Conservation (phyloP, 2,797 vertebrate species). For the Limosa lapponica region DNA sequence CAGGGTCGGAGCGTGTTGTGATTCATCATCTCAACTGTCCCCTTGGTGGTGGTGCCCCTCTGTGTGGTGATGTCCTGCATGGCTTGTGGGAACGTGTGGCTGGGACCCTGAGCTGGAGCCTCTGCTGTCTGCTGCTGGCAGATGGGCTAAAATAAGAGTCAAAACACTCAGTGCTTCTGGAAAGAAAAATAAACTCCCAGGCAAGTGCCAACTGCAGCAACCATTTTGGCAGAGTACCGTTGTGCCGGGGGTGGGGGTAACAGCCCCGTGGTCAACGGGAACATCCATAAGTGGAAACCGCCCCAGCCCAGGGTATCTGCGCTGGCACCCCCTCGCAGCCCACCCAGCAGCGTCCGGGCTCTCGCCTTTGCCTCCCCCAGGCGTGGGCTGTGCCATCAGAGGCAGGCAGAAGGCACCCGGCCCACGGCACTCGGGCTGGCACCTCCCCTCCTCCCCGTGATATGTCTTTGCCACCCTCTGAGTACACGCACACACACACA, state of each 20-base stretch:
- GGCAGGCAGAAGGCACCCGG: not conserved
- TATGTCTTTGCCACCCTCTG: not conserved
- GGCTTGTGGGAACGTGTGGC: not conserved
- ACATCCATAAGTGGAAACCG: not conserved
- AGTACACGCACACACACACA: not conserved
- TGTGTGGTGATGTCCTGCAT: accelerated
- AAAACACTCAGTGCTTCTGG: not conserved
- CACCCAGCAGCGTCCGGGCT: not conserved
- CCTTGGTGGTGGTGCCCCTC: not conserved
- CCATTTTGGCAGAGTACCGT: not conserved
- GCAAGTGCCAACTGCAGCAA: not conserved
- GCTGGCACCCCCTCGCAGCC: accelerated
- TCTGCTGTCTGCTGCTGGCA: not conserved
- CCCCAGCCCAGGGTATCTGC: not conserved
- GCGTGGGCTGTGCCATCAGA: accelerated
- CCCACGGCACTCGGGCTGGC: not conserved
- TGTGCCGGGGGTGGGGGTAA: not conserved
- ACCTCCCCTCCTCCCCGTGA: not conserved
- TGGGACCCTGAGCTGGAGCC: not conserved
- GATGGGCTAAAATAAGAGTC: not conserved
- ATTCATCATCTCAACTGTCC: not conserved
- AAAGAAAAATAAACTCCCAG: slow-evolving; percentile 13
- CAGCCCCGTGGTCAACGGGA: not conserved
- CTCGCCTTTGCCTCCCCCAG: not conserved
- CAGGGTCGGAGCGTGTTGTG: accelerated